Base-by-base conservation (phyloP, 1,140 invertebrate species). In the Magallana ariakensis region DNA sequence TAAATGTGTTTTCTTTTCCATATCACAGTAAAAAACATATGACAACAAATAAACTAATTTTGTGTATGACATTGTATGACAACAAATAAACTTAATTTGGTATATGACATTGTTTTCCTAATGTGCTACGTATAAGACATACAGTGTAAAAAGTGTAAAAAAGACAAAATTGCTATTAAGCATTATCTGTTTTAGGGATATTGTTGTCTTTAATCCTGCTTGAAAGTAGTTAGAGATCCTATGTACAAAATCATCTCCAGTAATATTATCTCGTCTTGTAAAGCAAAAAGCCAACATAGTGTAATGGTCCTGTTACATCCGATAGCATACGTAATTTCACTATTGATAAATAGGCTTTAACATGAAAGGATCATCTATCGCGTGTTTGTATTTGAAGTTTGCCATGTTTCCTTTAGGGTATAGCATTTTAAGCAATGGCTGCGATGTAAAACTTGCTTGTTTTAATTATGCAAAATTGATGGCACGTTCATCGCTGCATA, bases 321-420 rank as follows among this genome's bases (percentile, higher is more conserved):
- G 66, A 75, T 75, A 75, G 13, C 66, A 75, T 26, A 75, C 22
- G 66, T 26, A 75, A 75, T 75, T 75, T 75, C 66, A 26, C 22
- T 13, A 75, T 26, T 33, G 66, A 75, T 75, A 75, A 75, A 8
- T 26, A 26, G 66, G 22, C 22, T 75, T 75, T 75, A 13, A 26
- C 66, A 75, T 75, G 33, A 75, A 75, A 75, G 66, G 66, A 75
- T 75, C 66, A 75, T 75, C 66, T 75, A 75, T 75, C 22, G 66
- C 66, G 8, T 75, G 4, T 75, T 75, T 75, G 10, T 75, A 19
- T 11, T 75, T 75, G 66, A 75, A 26, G 66, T 75, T 75, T 19
- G 22, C 7, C 66, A 26, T 75, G 66, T 75, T 75, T 22, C 66
- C 66, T 75, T 26, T 9, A 75, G 66, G 66, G 33, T 33, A 75